Base-by-base conservation (phyloP, 2,888 invertebrate genomes). In the Drosophila lacicola region DNA sequence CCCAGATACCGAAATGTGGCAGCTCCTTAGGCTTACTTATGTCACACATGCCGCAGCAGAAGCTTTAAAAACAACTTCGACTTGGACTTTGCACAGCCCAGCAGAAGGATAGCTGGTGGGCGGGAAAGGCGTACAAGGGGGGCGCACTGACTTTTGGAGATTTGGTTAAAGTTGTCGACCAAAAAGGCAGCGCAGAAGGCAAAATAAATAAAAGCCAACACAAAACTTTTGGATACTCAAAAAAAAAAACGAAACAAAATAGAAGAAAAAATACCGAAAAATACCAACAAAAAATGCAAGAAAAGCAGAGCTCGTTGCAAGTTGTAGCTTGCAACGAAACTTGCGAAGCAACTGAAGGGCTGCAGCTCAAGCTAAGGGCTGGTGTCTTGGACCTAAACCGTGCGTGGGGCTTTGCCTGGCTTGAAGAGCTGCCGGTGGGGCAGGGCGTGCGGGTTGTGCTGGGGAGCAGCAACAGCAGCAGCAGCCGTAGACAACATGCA, bases 1-100 rank as follows among this genome's bases (percentile, higher is more conserved):
- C 62, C 49, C 41, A 36, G 69, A 68, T 69, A 45, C 47, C 42
- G 33, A 55, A 49, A 55, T 67, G 53, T 67, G 72, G 63, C 70
- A 78, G 78, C 79, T 70, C 65, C 85, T 84, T 87, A 78, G 80
- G 85, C 80, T 81, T 81, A 81, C 88, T 81, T 78, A 81, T 81
- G 80, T 87, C 87, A 87, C 75, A 75, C 80, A 79, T 75, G 80
- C 78, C 67, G 61, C 68, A 60, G 55, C 41, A 60, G 62, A 45
- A 55, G 70, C 70, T 75, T 75, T 75, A 42, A 74, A 64, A 61
- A 44, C 47, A 75, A 79, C 76, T 68, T 62, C 29, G 44, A 60
- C 62, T 69, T 73, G 78, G 63, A 63, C 75, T 60, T 53, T 42
- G 37, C 42, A 8, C 29, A 29, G 8, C 29, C 29, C 29, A 29